A percentile compares a stretch with the other conserved stretches of the same genome.
Evolutionary conservation across 2,113 vertebrate genomes (phyloP).

Genomic region (Brachirus orientalis): DNA sequence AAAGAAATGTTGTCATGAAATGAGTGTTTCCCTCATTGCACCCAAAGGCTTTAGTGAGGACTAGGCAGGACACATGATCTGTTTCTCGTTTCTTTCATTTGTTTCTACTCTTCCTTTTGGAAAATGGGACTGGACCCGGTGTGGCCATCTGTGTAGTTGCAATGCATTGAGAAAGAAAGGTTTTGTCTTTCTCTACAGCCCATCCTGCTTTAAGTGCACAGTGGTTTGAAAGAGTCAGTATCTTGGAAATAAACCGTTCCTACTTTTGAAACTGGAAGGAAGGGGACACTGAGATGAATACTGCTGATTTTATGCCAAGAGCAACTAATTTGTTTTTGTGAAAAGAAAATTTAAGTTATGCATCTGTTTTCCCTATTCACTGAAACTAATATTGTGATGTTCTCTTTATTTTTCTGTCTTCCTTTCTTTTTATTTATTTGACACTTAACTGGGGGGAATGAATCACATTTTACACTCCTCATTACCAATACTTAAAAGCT

Average conservation of each 20-base stretch:
- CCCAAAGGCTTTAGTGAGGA: constrained; percentile 69
- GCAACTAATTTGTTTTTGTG: constrained; percentile 62
- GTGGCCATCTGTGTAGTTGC: constrained; percentile 44
- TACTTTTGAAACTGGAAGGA: constrained; percentile 54
- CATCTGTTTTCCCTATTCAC: constrained; percentile 54
- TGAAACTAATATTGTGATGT: constrained; percentile 62
- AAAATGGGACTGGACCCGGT: constrained; percentile 49
- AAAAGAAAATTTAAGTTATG: constrained; percentile 46
- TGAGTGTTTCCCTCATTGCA: constrained; percentile 61
- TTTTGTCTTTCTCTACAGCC: constrained; percentile 44
- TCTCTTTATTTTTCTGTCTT: constrained; percentile 61
- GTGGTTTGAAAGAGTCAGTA: constrained; percentile 48
- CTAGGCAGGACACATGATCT: constrained; percentile 58
- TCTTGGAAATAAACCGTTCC: constrained; percentile 53
- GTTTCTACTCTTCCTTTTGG: constrained; percentile 24
- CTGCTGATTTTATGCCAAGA: constrained; percentile 61
- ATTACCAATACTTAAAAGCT: constrained; percentile 67
- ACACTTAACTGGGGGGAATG: constrained; percentile 59
- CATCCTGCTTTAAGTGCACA: constrained; percentile 58
- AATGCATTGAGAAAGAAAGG: constrained; percentile 60
- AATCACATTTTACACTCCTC: constrained; percentile 77
- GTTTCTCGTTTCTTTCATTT: constrained; percentile 25
- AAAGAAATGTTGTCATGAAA: constrained; percentile 65
- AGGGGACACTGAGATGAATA: constrained; percentile 38
- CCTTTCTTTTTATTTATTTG: constrained; percentile 70